Base-by-base conservation (phyloP, 2,888 invertebrate species). In the Sabellastarte sp. region DNA sequence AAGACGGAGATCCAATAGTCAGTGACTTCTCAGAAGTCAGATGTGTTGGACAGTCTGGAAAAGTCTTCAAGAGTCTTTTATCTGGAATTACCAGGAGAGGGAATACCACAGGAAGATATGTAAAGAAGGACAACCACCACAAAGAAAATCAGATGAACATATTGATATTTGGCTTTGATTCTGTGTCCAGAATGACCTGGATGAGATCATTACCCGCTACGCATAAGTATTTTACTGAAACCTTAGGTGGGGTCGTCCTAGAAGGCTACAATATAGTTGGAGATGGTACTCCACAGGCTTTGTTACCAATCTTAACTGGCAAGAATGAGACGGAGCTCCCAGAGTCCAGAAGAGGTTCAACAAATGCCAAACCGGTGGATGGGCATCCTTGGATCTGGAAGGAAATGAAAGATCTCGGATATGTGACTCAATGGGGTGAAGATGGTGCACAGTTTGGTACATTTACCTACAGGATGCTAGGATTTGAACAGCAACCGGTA, bases 401-500 rank as follows among this genome's bases (percentile, higher is more conserved):
- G 71, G 88, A 91, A 60, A 90, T 90, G 72, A 88, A 88, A 60
- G 72, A 79, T 3, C 71, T 72, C 3, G 86, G 86, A 2, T 86
- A 86, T 69, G 81, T 80, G 31, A 92, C 93, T 1, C 91, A 90
- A 0, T 96, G 91, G 81, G 90, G 91, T 74, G 96, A 97, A 80
- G 96, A 97, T 79, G 88, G 90, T 73, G 91, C 93, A 0, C 85
- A 87, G 75, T 88, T 91, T 30, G 95, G 95, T 0, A 93, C 93
- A 0, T 97, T 95, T 80, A 93, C 93, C 1, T 93, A 93, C 82
- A 88, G 96, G 5, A 87, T 95, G 79, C 91, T 91, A 72, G 96
- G 96, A 0, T 96, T 96, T 82, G 84, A 88, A 41, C 84, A 87
- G 1, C 89, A 89, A 73, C 96, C 96, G 0, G 93, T 95, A 0